These are phyloP conservation scores for Graphium colonna DNA, from an alignment of 2,888 invertebrate species.

Conservation along the genomic window DNA sequence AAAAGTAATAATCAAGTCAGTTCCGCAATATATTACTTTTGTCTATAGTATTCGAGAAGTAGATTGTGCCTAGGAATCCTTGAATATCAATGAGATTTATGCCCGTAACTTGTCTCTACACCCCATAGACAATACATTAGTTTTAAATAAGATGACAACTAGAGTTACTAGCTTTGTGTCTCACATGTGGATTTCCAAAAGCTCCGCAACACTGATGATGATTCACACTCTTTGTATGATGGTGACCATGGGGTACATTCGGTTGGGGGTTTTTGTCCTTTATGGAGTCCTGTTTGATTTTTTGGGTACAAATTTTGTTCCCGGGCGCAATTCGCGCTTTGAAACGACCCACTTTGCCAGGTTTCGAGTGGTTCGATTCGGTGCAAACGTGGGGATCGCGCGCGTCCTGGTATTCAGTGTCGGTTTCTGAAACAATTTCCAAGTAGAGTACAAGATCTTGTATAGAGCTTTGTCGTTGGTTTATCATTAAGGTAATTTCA, in stretches of 20 bases:
- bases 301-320: slow-evolving; percentile 48
- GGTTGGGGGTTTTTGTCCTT: slow-evolving; percentile 36
- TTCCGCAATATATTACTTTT: too few relatives aligned
- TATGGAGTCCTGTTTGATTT: slow-evolving; percentile 43
- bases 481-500: too few relatives aligned
- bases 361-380: slow-evolving; percentile 47
- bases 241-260: slow-evolving; percentile 62
- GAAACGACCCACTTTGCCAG: slow-evolving; percentile 63
- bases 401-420: slow-evolving; percentile 65
- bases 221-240: slow-evolving; percentile 67
- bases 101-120: too few relatives aligned
- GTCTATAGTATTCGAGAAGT: too few relatives aligned
- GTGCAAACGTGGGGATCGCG: slow-evolving; percentile 50
- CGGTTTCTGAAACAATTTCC: slow-evolving; percentile 53
- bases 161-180: slow-evolving; percentile 64
- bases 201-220: slow-evolving; percentile 76
- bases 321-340: slow-evolving; percentile 64
- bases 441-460: too few relatives aligned
- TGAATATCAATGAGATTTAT: too few relatives aligned
- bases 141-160: slow-evolving; percentile 64
- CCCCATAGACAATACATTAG: too few relatives aligned
- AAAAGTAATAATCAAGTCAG: too few relatives aligned
- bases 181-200: slow-evolving; percentile 70
- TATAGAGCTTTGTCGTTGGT: too few relatives aligned
- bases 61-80: too few relatives aligned